Evolutionary conservation across 2,888 invertebrate genomes (phyloP).

Genomic region (Molorchus minor): DNA sequence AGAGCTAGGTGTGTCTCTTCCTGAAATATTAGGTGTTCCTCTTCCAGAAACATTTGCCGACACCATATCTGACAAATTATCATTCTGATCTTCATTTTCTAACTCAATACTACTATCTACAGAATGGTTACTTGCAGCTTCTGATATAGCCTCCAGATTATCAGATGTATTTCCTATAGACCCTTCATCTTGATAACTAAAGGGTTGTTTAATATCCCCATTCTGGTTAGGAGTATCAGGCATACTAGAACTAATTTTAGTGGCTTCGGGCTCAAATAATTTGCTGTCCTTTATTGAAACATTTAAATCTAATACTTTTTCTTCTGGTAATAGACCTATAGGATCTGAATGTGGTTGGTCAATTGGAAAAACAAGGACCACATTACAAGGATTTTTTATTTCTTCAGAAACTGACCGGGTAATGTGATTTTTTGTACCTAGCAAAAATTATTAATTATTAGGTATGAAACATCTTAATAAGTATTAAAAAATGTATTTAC

Average conservation of each 20-base stretch:
- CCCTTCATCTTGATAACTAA: constrained; percentile 92
- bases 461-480: no score
- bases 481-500: background rate
- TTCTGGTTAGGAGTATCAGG: constrained; percentile 36
- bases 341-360: constrained; percentile 54
- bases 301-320: constrained; percentile 67
- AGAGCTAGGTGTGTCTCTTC: constrained; percentile 94
- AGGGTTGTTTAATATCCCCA: constrained; percentile 58
- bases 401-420: constrained; percentile 30
- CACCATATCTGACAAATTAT: constrained; percentile 97
- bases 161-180: constrained; percentile 92
- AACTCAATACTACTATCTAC: constrained; percentile 90
- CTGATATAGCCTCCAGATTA: constrained; percentile 93
- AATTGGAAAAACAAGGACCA: constrained; percentile 77
- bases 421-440: constrained; percentile 42
- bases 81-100: constrained; percentile 88
- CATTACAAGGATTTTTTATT: constrained; percentile 26
- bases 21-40: constrained; percentile 95
- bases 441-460: constrained; percentile 24
- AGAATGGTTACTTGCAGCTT: constrained; percentile 95
- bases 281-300: constrained; percentile 53
- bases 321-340: constrained; percentile 68
- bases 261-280: constrained; percentile 35
- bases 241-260: constrained; percentile 32
- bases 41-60: constrained; percentile 94